Percentiles rank a stretch among this genome's conserved stretches.
Evolutionary conservation across 2,113 vertebrate genomes (phyloP).

Genomic region (Caloenas nicobarica): DNA sequence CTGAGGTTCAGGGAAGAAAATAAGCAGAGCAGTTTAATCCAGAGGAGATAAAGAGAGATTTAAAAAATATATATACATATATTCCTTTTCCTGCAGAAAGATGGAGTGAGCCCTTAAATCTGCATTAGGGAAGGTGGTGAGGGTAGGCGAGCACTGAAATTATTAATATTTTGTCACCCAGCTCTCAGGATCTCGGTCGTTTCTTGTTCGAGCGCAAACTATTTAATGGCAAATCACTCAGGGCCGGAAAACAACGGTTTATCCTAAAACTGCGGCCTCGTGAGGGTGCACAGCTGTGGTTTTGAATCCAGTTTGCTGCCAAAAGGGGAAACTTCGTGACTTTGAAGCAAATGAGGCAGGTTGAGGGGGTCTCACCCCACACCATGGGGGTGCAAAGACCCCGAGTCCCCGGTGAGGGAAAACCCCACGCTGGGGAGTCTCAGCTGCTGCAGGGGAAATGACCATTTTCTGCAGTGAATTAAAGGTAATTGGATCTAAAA

Average conservation of each 20-base stretch:
- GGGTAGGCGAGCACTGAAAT: not conserved
- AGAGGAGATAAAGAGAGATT: not conserved
- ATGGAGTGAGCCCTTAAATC: not conserved
- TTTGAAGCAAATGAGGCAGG: not conserved
- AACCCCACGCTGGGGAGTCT: not conserved
- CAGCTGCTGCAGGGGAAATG: not conserved
- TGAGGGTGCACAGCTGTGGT: not conserved
- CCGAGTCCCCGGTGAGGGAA: accelerated
- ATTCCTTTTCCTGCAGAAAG: not conserved
- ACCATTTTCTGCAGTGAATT: not conserved
- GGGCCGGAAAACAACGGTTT: not conserved
- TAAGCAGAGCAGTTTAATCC: not conserved
- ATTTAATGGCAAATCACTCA: not conserved
- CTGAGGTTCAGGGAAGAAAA: not conserved
- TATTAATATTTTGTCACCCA: not conserved
- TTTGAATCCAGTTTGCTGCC: not conserved
- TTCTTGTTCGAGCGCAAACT: not conserved
- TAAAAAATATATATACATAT: accelerated
- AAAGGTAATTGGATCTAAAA: conserved; percentile 42
- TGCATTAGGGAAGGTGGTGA: not conserved
- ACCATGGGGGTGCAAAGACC: not conserved
- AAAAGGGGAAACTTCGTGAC: not conserved
- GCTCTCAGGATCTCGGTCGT: not conserved
- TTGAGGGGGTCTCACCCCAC: not conserved
- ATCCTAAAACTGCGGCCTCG: accelerated